Base-by-base conservation (phyloP, 2,888 invertebrate genomes). In the Nematopogon swammerdamellus region DNA sequence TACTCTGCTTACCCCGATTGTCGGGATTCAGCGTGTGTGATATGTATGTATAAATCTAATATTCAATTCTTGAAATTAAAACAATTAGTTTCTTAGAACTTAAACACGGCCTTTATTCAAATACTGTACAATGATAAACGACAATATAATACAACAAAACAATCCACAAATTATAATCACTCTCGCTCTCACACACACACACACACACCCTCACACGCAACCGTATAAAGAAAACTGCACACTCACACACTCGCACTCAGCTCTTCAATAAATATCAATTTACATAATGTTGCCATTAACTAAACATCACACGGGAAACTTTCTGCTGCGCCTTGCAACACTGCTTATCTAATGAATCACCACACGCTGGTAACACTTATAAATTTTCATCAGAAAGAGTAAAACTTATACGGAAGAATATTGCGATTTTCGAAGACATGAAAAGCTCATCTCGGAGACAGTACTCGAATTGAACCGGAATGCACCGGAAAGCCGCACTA, bases 81-180 rank as follows among this genome's bases (percentile, higher is more conserved):
- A 49, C 44, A 3, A 49, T n/a, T 20, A 20, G 19, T 57, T 44
- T 44, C 44, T 44, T 44, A 44, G 60, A 60, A 60, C 68, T 63
- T 70, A 74, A 73, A 74, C 73, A 73, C 72, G 70, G 73, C 74
- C 72, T 72, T 73, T 73, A 73, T 65, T 75, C 63, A 72, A 73
- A 73, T 75, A 75, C 74, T 74, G 74, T 72, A 73, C 74, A 73
- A 70, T 69, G 64, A 69, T 65, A 67, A 65, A 65, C 58, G 63
- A 57, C 67, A 60, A 67, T 67, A 68, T 64, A 59, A 63, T 67
- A 70, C 62, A 48, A 47, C 17, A 36, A 36, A 36, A 36, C 36
- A 36, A 4, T 14, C 36, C 36, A 36, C 36, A 36, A 36, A 36
- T 36, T 8, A 36, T 14, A 36, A 36, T 14, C 11, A 6, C n/a